Base-by-base conservation (phyloP, 2,113 vertebrate genomes). In the Noturus placidus region DNA sequence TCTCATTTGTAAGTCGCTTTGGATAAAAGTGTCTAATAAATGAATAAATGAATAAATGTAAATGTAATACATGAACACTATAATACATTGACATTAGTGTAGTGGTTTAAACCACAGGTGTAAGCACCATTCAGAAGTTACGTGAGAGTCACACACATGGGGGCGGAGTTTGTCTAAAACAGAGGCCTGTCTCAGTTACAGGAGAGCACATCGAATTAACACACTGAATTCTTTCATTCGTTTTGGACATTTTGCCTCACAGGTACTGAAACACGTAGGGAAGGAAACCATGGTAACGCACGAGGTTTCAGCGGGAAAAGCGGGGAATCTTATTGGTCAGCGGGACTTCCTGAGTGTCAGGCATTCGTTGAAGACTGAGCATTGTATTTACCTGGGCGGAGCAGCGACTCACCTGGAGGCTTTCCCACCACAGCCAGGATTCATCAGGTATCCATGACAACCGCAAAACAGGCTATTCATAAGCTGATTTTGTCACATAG, bases 291-390 rank as follows among this genome's bases (percentile, higher is more conserved):
- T 96, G 72, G 89, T 97, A 80, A 97, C 95, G 0, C 94, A 96
- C 0, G 95, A 97, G 88, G 93, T 96, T 77, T 95, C 96, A 0
- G 86, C 93, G 2, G 91, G 92, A 88, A 93, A 91, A 46, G 92
- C 92, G 0, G 94, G 94, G 38, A 96, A 95, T 89, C 86, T 97
- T 70, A 96, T 96, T 89, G 96, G 96, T 20, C 94, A 94, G 89
- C 91, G 96, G 89, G 96, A 97, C 86, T 97, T 97, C 1, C 84
- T 97, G 88, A 96, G 95, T 0, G 91, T 97, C 67, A 92, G 94
- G 89, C 95, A 96, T 90, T 92, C 94, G 15, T 87, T 91, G 86
- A 95, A 91, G 91, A 91, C 90, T 46, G 91, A 91, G 6, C 91
- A 92, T 0, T 72, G 91, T 0, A 13, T 95, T 79, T 96, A 93